phyloP scores from a whole-genome alignment of 1,140 invertebrate species.

The Lordiphosa mommai region DNA sequence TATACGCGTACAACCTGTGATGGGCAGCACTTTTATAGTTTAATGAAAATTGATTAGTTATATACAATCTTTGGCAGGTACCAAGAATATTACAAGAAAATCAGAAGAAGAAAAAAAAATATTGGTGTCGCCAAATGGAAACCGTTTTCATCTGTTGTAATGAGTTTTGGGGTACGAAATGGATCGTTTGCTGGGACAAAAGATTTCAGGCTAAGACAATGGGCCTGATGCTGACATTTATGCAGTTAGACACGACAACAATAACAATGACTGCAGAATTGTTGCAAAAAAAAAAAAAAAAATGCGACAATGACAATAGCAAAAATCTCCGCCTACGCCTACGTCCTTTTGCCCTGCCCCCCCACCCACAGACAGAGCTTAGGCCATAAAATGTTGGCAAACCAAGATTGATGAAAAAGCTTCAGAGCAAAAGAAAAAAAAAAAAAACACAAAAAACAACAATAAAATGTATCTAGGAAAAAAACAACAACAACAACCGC shows the following conservation, averaged over 20 bases:
- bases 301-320: slow-evolving; percentile 47
- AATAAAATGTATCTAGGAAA: slow-evolving; percentile 4
- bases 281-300: slow-evolving; percentile 30
- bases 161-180: not conserved
- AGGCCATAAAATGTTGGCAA: slow-evolving; percentile 48
- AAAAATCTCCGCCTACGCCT: slow-evolving; percentile 24
- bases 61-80: no score
- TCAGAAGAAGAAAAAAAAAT: no score
- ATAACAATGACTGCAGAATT: slow-evolving; percentile 38
- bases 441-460: slow-evolving; percentile 2
- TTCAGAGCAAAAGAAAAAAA: slow-evolving; percentile 25
- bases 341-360: not conserved
- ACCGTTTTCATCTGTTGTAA: no score
- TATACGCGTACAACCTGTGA: no score
- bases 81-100: no score
- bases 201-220: slow-evolving; percentile 29
- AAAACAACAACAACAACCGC: slow-evolving; percentile 4
- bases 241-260: slow-evolving; percentile 62
- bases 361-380: slow-evolving; percentile 1
- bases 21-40: no score
- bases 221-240: slow-evolving; percentile 71
- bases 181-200: slow-evolving; percentile 16
- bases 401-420: slow-evolving; percentile 73
- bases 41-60: no score
- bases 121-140: no score